Conservation (phyloP, 2,888 invertebrate species). For the Eledona agricola region DNA sequence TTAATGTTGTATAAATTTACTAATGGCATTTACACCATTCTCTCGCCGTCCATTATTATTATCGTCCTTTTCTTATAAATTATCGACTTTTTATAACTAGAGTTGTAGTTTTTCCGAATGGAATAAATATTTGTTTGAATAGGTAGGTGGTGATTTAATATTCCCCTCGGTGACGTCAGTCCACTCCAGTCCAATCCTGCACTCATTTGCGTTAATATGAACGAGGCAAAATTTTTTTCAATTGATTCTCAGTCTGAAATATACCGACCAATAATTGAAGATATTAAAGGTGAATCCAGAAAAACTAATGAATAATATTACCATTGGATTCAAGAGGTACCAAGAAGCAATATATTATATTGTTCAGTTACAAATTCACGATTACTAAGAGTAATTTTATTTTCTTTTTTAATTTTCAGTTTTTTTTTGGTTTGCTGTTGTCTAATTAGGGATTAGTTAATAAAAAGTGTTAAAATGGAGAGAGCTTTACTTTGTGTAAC, state of each 20-base stretch:
- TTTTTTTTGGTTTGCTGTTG: background rate
- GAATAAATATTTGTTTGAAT: conserved; percentile 20
- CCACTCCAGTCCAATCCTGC: too few species aligned
- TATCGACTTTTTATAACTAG: conserved; percentile 15
- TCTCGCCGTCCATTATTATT: conserved; percentile 4
- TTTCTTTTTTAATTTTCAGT: conserved; percentile 1
- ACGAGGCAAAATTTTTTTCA: too few species aligned
- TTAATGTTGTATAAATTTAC: conserved; percentile 15
- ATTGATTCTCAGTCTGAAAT: too few species aligned
- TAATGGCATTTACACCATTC: conserved; percentile 8
- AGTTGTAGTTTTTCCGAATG: conserved; percentile 14
- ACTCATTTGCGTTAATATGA: too few species aligned
- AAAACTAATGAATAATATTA: too few species aligned
- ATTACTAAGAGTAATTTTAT: background rate
- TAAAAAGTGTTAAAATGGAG: conserved; percentile 58
- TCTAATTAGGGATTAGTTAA: conserved; percentile 2
- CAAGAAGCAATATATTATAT: too few species aligned
- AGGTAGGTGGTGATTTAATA: too few species aligned
- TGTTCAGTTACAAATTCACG: too few species aligned
- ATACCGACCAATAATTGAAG: too few species aligned
- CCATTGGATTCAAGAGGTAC: too few species aligned
- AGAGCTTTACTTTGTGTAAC: conserved; percentile 64
- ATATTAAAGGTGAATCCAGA: too few species aligned
- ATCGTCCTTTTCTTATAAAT: conserved; percentile 8
- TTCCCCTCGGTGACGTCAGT: too few species aligned